Evolutionary conservation across 2,888 invertebrate species (phyloP).

Genomic region (Eupeodes latifasciatus): DNA sequence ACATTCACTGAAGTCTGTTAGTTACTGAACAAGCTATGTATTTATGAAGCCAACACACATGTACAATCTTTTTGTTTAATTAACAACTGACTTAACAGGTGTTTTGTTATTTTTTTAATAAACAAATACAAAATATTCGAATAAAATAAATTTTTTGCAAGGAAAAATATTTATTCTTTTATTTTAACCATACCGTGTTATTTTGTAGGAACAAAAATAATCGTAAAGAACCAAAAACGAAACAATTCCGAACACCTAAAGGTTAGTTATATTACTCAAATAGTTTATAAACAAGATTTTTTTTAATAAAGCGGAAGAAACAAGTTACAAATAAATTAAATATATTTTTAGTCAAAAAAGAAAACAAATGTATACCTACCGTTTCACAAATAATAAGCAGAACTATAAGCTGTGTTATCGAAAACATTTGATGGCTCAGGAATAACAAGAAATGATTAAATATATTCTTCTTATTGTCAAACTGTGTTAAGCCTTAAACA

Average conservation of each 20-base stretch:
- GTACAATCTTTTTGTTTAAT: constrained; percentile 24
- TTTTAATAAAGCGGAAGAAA: constrained; percentile 19
- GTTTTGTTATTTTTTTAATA: constrained; percentile 12
- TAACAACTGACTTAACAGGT: constrained; percentile 41
- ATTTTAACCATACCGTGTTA: constrained; percentile 21
- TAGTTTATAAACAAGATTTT: not conserved
- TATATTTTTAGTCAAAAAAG: not conserved
- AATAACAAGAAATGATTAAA: constrained; percentile 4
- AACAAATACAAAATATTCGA: constrained; percentile 29
- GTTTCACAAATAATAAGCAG: constrained; percentile 57
- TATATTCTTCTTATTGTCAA: constrained; percentile 36
- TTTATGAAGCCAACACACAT: not conserved
- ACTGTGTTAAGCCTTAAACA: not conserved
- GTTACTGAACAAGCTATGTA: not conserved
- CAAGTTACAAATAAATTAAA: constrained; percentile 15
- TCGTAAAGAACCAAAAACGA: not conserved
- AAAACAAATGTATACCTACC: constrained; percentile 54
- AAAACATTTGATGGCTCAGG: constrained; percentile 51
- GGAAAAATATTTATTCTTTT: constrained; percentile 39
- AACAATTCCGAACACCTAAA: constrained; percentile 1
- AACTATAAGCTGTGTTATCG: constrained; percentile 44
- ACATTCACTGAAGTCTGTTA: constrained; percentile 8
- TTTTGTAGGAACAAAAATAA: not conserved
- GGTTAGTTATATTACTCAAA: not conserved
- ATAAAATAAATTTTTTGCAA: constrained; percentile 33